phyloP scores from a whole-genome alignment of 2,888 invertebrate species.

The Drosophila vallismaia region DNA sequence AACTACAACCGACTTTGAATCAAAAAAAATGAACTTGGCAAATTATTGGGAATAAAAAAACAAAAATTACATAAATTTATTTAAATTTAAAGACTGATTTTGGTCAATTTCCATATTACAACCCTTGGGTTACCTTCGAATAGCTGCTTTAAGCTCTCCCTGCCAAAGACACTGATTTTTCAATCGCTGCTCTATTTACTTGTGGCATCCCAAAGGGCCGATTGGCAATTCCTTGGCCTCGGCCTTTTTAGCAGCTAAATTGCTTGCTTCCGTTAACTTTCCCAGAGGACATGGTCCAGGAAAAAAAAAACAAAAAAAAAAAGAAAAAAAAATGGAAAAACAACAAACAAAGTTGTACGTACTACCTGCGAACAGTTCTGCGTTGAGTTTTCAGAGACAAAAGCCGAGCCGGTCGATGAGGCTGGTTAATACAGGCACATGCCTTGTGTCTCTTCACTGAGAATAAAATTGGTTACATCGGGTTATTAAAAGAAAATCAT shows the following conservation, averaged over 20 bases:
- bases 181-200: constrained; percentile 50
- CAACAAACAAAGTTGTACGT: constrained; percentile 33
- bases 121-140: neutral
- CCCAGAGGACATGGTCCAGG: constrained; percentile 51
- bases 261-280: constrained; percentile 78
- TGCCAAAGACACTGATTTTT: constrained; percentile 32
- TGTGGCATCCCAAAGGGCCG: constrained; percentile 39
- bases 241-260: constrained; percentile 76
- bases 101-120: neutral
- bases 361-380: constrained; percentile 56
- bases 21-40: neutral
- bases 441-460: constrained; percentile 5
- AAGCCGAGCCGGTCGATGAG: constrained; percentile 43
- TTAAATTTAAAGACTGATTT: neutral
- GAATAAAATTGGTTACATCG: neutral
- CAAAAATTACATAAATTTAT: neutral
- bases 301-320: constrained; percentile 6
- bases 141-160: neutral
- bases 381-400: constrained; percentile 49
- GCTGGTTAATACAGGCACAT: constrained; percentile 15
- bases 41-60: neutral
- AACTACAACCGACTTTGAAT: too few relatives aligned
- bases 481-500: neutral
- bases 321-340: constrained; percentile 20
- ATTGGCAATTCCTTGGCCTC: constrained; percentile 45